A percentile compares a stretch with the other conserved stretches of the same genome.
These are phyloP conservation scores for Diabrotica undecimpunctata DNA, from an alignment of 1,140 invertebrate genomes.

Conservation along the genomic window DNA sequence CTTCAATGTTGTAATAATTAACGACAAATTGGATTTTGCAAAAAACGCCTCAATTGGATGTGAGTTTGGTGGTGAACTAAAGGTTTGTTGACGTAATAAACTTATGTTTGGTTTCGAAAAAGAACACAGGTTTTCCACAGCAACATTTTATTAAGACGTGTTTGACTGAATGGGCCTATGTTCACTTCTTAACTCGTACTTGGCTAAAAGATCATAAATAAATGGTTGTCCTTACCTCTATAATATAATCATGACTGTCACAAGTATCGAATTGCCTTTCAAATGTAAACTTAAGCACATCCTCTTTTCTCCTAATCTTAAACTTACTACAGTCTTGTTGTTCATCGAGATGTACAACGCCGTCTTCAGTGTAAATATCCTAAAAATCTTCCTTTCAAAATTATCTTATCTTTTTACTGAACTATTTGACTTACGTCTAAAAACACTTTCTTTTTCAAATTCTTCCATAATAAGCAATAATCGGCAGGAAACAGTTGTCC, in stretches of 20 bases:
- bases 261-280: constrained; percentile 87
- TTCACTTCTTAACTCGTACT: too few relatives aligned
- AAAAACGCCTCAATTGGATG: too few relatives aligned
- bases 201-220: too few relatives aligned
- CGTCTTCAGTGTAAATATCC: constrained; percentile 39
- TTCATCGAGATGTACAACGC: constrained; percentile 64
- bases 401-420: not conserved
- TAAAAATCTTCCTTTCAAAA: not conserved
- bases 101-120: too few relatives aligned
- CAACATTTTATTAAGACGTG: too few relatives aligned
- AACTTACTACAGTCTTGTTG: constrained; percentile 80
- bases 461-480: constrained; percentile 78
- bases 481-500: constrained; percentile 76
- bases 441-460: constrained; percentile 60
- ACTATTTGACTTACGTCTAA: constrained; percentile 59
- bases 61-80: too few relatives aligned
- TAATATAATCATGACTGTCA: constrained; percentile 81
- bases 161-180: too few relatives aligned
- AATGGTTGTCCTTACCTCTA: constrained; percentile 60
- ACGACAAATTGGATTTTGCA: too few relatives aligned
- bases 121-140: too few relatives aligned
- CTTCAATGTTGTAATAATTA: too few relatives aligned
- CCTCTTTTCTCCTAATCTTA: constrained; percentile 54
- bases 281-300: constrained; percentile 68
- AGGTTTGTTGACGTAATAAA: too few relatives aligned